phyloP scores from a whole-genome alignment of 2,797 vertebrate species.

The Molossus molossus region DNA sequence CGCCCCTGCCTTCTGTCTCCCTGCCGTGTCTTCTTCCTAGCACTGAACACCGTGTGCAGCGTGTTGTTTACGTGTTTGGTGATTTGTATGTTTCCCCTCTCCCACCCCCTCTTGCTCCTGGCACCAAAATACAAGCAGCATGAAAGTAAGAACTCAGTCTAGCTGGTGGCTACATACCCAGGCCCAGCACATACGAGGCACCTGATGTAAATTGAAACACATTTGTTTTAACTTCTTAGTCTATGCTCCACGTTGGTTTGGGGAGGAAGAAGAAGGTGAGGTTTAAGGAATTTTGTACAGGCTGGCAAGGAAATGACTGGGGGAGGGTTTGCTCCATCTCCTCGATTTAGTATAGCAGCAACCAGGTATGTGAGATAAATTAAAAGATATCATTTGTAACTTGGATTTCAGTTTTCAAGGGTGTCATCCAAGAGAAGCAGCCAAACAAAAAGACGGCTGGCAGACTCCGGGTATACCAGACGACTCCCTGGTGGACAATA shows the following conservation, averaged over 20 bases:
- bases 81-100: background rate
- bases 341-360: conserved; percentile 63
- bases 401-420: conserved; percentile 75
- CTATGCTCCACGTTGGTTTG: background rate
- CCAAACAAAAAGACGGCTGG: conserved; percentile 79
- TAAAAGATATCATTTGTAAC: conserved; percentile 78
- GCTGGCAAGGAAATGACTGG: background rate
- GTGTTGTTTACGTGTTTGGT: background rate
- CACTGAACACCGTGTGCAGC: background rate
- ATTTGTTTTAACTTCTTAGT: background rate
- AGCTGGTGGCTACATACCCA: background rate
- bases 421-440: conserved; percentile 79
- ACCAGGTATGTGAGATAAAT: conserved; percentile 77
- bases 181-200: background rate
- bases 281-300: background rate
- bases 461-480: conserved; percentile 69
- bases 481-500: conserved; percentile 77
- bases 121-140: background rate
- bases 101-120: background rate
- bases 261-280: background rate
- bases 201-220: conserved; percentile 1
- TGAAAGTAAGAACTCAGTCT: background rate
- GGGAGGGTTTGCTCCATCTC: background rate
- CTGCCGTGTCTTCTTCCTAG: background rate
- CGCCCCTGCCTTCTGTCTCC: background rate